A percentile compares a stretch with the other conserved stretches of the same genome.
phyloP scores from a whole-genome alignment of 2,113 vertebrate genomes.

The Probosciger aterrimus region DNA sequence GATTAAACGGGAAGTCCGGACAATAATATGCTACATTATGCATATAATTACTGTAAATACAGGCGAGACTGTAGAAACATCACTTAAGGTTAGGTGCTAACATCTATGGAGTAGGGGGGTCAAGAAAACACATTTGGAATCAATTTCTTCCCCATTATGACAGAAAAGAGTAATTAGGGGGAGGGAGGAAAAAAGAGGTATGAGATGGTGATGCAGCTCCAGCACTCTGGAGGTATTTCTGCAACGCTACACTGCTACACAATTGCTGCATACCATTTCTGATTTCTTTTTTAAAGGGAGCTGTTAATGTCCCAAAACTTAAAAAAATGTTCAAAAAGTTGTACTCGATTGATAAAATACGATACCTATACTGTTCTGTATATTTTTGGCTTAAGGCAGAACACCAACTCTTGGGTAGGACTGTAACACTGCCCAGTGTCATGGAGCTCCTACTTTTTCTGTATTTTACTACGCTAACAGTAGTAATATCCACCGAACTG shows the following conservation, averaged over 20 bases:
- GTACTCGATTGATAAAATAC: neutral
- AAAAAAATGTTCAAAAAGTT: neutral
- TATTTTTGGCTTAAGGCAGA: neutral
- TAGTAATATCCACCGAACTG: neutral
- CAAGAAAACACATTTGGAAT: slow-evolving; percentile 77
- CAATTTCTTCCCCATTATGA: slow-evolving; percentile 71
- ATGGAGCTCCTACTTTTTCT: neutral
- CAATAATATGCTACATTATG: slow-evolving; percentile 86
- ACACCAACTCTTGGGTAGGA: neutral
- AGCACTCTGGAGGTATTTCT: slow-evolving; percentile 21
- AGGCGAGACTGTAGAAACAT: slow-evolving; percentile 76
- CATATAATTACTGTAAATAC: slow-evolving; percentile 86
- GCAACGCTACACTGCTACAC: neutral
- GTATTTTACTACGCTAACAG: neutral
- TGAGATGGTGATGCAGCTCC: slow-evolving; percentile 10
- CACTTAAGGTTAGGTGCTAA: slow-evolving; percentile 77
- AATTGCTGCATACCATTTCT: neutral
- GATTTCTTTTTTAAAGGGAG: slow-evolving; percentile 15
- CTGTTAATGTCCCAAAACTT: slow-evolving; percentile 18
- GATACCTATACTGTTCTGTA: neutral
- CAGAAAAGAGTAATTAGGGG: slow-evolving; percentile 37
- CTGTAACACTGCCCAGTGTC: neutral
- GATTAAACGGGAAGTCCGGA: slow-evolving; percentile 83
- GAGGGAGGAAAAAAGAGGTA: neutral
- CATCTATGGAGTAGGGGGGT: slow-evolving; percentile 71